phyloP scores from a whole-genome alignment of 2,888 invertebrate species.

The Calameuta idolon region DNA sequence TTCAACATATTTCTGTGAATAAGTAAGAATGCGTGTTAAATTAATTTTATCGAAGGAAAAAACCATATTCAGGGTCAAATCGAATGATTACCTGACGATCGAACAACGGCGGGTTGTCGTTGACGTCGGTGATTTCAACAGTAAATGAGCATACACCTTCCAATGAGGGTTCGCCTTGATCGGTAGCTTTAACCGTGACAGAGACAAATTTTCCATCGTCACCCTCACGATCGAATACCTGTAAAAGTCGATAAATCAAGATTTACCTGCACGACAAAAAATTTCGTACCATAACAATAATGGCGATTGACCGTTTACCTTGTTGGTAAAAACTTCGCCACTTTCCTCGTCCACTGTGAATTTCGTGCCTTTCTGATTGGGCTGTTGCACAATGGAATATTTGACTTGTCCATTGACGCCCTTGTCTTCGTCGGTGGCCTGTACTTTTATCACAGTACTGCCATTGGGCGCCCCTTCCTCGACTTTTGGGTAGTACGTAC shows the following conservation, averaged over 20 bases:
- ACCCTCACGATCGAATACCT: conserved; percentile 95
- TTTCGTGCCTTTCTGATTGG: conserved; percentile 94
- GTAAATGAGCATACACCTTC: conserved; percentile 99
- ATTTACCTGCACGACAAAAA: not conserved
- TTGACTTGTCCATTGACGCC: conserved; percentile 96
- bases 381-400: conserved; percentile 97
- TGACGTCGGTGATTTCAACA: conserved; percentile 97
- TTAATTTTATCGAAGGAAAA: conserved; percentile 3
- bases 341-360: conserved; percentile 96
- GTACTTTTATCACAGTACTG: conserved; percentile 92
- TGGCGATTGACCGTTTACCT: conserved; percentile 65
- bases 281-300: not conserved
- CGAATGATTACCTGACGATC: conserved; percentile 84
- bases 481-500: conserved; percentile 92
- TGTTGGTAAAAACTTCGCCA: conserved; percentile 94
- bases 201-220: conserved; percentile 97
- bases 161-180: conserved; percentile 97
- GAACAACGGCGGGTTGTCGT: conserved; percentile 95
- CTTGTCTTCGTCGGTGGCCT: conserved; percentile 95
- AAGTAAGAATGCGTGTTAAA: conserved; percentile 29
- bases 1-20: conserved; percentile 92
- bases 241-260: conserved; percentile 19
- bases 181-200: conserved; percentile 97
- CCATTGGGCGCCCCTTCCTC: conserved; percentile 95
- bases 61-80: conserved; percentile 30